Base-by-base conservation (phyloP, 23 tunicate species). In the Phallusia fumigata region DNA sequence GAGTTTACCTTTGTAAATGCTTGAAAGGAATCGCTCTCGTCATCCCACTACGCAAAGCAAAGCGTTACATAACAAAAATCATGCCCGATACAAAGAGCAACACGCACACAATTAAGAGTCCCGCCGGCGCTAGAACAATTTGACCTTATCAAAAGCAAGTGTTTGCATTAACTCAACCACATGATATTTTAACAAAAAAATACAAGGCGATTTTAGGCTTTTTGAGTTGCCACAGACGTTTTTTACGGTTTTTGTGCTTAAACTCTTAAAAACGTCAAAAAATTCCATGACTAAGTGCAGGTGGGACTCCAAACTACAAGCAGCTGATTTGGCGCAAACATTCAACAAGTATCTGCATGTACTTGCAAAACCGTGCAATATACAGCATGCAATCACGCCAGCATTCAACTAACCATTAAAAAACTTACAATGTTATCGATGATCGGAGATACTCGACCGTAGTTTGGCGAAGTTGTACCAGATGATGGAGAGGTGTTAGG, bases 401-500 rank as follows among this genome's bases (percentile, higher is more conserved):
- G 3, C 28, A 22, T 24, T 58, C 28, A 58, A 58, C 3, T 16
- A 58, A 58, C 8, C 69, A 21, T 21, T 16, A 21, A 58, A 24
- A 24, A 6, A 24, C 69, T 58, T 58, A 58, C 69, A 22, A 58
- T 21, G 16, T 58, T 58, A 16, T 58, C 69, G 69, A 58, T 58
- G 3, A 58, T 58, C 13, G 69, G 69, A 58, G 69, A 58, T 6
- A 58, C 69, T 1, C 40, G 77, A 74, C 77, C 36, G 19, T 74
- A 32, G 35, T 74, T 74, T 31, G 83, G 83, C 31, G 83, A 40
- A 24, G 36, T 52, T 13, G 83, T 1, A 0, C 83, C 84, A 5
- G 84, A 81, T 3, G 84, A n/a, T 32, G 84, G 76, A 22, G 72
- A 51, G 31, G 77, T 81, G 40, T 53, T 51, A 2, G 73, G 72